Evolutionary conservation across 2,797 vertebrate species (phyloP).

Genomic region (Gila robusta): DNA sequence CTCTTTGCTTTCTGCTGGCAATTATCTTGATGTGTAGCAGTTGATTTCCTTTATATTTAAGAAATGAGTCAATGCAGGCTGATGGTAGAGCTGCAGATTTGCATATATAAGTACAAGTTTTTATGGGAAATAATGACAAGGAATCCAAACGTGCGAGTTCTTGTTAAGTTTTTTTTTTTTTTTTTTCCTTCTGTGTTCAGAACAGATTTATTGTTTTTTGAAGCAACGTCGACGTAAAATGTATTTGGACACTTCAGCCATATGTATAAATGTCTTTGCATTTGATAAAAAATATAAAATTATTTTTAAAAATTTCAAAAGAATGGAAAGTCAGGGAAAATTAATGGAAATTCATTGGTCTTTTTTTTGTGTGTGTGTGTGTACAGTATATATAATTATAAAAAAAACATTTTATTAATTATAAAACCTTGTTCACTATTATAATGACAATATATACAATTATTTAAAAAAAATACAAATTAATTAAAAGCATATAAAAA

Average conservation of each 20-base stretch:
- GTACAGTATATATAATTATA: too few species aligned
- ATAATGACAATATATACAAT: background rate
- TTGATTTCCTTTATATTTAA: slow-evolving; percentile 6
- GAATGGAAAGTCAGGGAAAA: background rate
- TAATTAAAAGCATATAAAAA: background rate
- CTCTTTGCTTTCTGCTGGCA: slow-evolving; percentile 9
- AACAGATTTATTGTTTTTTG: background rate
- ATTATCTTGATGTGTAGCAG: slow-evolving; percentile 22
- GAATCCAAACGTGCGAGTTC: background rate
- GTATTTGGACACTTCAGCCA: background rate
- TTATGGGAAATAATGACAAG: background rate
- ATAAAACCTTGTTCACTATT: background rate
- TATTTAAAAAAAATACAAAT: too few species aligned
- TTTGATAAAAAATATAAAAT: background rate
- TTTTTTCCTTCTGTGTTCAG: background rate
- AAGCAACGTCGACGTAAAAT: background rate
- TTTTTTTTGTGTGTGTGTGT: too few species aligned
- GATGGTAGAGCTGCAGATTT: slow-evolving; percentile 12
- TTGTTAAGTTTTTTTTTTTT: background rate
- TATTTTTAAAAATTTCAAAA: background rate
- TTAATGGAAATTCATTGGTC: background rate
- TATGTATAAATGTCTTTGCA: background rate
- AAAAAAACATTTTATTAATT: background rate
- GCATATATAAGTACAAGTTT: slow-evolving; percentile 24
- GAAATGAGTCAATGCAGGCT: slow-evolving; percentile 14